Evolutionary conservation across 30 jellyfish, hydroid and myxozoan species (phyloP), one percentile per base, ranked within the genome.

Genomic region (Cassiopea xamachana): DNA sequence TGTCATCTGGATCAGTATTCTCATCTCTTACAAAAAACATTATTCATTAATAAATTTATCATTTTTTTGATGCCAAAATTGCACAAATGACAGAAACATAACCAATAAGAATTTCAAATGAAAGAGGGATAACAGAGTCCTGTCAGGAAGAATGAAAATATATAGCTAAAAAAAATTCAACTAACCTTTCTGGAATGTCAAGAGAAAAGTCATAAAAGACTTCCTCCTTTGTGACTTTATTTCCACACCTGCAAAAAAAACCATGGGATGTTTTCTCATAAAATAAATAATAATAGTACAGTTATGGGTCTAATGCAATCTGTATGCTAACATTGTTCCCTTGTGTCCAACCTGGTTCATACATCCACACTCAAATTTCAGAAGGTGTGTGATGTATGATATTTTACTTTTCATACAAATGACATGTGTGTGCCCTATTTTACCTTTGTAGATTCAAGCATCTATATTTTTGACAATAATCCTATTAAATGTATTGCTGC

Each of bases 121-220:
- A 71, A 44, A 51, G 67, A 27, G 13, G 39, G 39, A 64, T 14
- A 64, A 64, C 2, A 64, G 64, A 2, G 27, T 17, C 6, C 74
- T 5, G 43, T 2, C 8, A 64, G 8, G 6, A 64, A 9, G 74
- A 13, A 5, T 15, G 18, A 2, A 58, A 17, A 50, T 2, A 48
- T 27, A 27, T 27, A 27, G 39, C 39, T 27, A 27, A 27, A 27
- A 27, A 27, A 27, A 27, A 27, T 27, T 16, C 69, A 13, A 89
- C 91, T 73, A 50, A 89, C 96, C 81, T 50, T 27, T 85, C 97
- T 18, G 98, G 98, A 85, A 94, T 89, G 51, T 90, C 97, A 6
- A 94, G 73, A 48, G 98, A 94, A 67, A 94, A 85, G 50, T 90
- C 97, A 75, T 94, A 79, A 73, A 83, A 90, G 48, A 61, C 80